Percentiles rank a stretch among this genome's conserved stretches.
phyloP scores from a whole-genome alignment of 2,888 invertebrate genomes.

The Athalia circularis region DNA sequence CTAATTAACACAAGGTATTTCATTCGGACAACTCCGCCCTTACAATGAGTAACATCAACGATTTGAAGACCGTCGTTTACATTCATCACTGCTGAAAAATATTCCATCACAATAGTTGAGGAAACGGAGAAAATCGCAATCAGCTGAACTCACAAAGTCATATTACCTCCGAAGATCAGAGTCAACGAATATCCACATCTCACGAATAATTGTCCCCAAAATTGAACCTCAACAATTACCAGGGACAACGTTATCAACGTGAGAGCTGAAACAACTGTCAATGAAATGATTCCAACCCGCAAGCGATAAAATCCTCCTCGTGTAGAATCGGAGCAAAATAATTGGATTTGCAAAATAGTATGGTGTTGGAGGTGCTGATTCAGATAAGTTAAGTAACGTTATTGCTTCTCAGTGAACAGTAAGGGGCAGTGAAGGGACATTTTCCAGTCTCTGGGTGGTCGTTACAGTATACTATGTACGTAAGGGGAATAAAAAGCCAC shows the following conservation, averaged over 20 bases:
- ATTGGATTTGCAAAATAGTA: conserved; percentile 19
- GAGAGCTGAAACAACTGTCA: neutral
- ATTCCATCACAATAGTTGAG: too few relatives aligned
- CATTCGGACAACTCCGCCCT: neutral
- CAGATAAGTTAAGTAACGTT: conserved; percentile 13
- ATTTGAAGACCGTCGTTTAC: too few relatives aligned
- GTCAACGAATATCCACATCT: neutral
- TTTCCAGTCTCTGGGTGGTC: conserved; percentile 8
- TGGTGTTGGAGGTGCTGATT: neutral
- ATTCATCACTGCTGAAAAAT: too few relatives aligned
- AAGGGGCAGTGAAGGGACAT: conserved; percentile 25
- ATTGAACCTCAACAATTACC: conserved; percentile 6
- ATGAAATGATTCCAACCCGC: neutral
- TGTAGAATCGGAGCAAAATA: neutral
- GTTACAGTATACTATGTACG: neutral
- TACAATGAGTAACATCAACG: too few relatives aligned
- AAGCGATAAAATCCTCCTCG: neutral
- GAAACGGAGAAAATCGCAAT: too few relatives aligned
- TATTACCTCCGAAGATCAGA: too few relatives aligned
- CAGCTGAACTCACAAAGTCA: too few relatives aligned
- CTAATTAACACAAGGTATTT: neutral
- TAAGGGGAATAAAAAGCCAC: neutral
- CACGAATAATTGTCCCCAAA: neutral
- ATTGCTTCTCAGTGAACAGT: conserved; percentile 25
- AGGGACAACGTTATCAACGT: too few relatives aligned